Evolutionary conservation across 1,140 invertebrate genomes (phyloP).

Genomic region (Neomicropteryx cornuta): DNA sequence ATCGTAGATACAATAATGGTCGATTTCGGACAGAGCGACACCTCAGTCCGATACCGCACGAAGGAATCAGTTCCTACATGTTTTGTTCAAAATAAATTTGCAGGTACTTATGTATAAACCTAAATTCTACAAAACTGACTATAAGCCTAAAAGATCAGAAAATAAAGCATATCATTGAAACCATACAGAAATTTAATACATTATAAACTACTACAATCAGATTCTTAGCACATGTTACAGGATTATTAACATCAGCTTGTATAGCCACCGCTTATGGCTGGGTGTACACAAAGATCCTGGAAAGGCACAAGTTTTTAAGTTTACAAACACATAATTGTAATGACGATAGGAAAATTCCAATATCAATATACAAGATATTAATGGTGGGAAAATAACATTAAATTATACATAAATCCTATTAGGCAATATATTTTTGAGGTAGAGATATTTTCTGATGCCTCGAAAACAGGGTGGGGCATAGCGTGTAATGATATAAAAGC

Average conservation of each 20-base stretch:
- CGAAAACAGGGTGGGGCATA: conserved; percentile 17
- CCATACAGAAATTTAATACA: too few relatives aligned
- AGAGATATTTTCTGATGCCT: conserved; percentile 19
- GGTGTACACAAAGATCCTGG: conserved; percentile 10
- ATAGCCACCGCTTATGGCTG: too few relatives aligned
- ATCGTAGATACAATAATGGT: too few relatives aligned
- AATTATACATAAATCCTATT: conserved; percentile 8
- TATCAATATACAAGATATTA: conserved; percentile 7
- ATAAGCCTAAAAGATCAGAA: too few relatives aligned
- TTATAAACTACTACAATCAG: conserved; percentile 4
- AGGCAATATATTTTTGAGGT: conserved; percentile 3
- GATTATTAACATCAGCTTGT: conserved; percentile 6
- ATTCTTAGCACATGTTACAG: conserved; percentile 3
- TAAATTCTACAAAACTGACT: too few relatives aligned
- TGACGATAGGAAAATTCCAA: conserved; percentile 6
- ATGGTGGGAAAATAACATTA: conserved; percentile 19
- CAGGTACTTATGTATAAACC: too few relatives aligned
- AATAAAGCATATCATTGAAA: too few relatives aligned
- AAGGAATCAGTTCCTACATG: too few relatives aligned
- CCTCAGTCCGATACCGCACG: too few relatives aligned
- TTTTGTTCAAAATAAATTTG: too few relatives aligned
- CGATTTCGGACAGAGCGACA: too few relatives aligned
- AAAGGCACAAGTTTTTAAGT: conserved; percentile 9
- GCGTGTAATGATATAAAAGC: conserved; percentile 8
- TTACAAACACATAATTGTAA: conserved; percentile 4